Percentiles rank a stretch among this genome's conserved stretches.
These are phyloP conservation scores for Nematolebias whitei DNA, from an alignment of 2,113 vertebrate species.

Conservation along the genomic window DNA sequence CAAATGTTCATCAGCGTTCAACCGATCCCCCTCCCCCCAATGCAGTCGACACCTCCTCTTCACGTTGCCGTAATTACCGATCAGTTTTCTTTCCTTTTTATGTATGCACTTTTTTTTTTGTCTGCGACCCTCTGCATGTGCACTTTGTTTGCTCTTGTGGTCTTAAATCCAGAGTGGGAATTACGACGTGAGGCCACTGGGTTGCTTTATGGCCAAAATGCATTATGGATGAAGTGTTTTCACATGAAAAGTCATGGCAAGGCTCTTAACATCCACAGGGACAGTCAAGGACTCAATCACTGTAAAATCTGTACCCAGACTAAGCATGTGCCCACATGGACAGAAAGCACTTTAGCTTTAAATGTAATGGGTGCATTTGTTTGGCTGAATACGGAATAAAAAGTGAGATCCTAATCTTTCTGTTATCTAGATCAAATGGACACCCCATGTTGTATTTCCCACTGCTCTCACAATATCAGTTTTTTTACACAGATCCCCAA, in stretches of 20 bases:
- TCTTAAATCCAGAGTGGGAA: slow-evolving; percentile 19
- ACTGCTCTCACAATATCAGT: too few relatives aligned
- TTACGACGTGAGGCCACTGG: background rate
- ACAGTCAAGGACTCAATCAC: slow-evolving; percentile 38
- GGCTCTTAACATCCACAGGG: slow-evolving; percentile 23
- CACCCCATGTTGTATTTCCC: too few relatives aligned
- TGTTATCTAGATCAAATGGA: background rate
- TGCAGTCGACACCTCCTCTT: slow-evolving; percentile 16
- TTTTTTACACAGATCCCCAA: background rate
- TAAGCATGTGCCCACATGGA: slow-evolving; percentile 12
- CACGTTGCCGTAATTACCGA: slow-evolving; percentile 58
- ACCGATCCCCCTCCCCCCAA: slow-evolving; percentile 32
- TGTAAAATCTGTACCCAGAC: slow-evolving; percentile 20
- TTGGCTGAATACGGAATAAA: background rate
- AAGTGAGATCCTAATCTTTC: background rate
- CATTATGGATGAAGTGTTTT: slow-evolving; percentile 37
- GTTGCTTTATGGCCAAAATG: slow-evolving; percentile 26
- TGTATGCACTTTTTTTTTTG: slow-evolving; percentile 15
- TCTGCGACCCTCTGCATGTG: slow-evolving; percentile 2
- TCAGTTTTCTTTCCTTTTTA: slow-evolving; percentile 38
- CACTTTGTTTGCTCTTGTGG: slow-evolving; percentile 16
- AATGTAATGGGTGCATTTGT: background rate
- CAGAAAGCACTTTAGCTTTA: slow-evolving; percentile 13
- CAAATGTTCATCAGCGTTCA: slow-evolving; percentile 77
- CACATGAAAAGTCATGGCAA: slow-evolving; percentile 27